Evolutionary conservation across 1,140 invertebrate species (phyloP).

Genomic region (Belonocnema kinseyi): DNA sequence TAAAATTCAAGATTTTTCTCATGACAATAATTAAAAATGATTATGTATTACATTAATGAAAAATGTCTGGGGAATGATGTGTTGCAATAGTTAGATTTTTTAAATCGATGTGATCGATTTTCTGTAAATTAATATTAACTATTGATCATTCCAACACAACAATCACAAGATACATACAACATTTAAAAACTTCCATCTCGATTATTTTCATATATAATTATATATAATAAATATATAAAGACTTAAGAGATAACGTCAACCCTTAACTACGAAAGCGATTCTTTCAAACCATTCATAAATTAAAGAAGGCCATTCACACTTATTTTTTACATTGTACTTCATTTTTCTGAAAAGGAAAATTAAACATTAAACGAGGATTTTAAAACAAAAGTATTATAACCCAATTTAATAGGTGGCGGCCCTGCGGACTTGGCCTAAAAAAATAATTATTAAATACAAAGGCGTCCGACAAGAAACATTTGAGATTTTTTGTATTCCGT

Average conservation of each 20-base stretch:
- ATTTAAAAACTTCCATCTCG: not conserved
- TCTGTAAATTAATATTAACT: not conserved
- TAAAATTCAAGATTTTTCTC: conserved; percentile 27
- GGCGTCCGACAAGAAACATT: no score
- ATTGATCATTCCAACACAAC: not conserved
- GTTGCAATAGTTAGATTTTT: conserved; percentile 16
- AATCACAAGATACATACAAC: not conserved
- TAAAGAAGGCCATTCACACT: conserved; percentile 7
- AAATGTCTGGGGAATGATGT: not conserved
- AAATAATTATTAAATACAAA: no score
- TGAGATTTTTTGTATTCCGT: no score
- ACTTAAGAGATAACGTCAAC: not conserved
- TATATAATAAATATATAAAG: conserved; percentile 17
- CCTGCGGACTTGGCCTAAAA: no score
- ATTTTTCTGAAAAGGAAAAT: not conserved
- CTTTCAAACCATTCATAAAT: conserved; percentile 11
- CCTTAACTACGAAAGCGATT: conserved; percentile 5
- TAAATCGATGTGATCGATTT: not conserved
- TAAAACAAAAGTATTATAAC: not conserved
- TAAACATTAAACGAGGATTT: not conserved
- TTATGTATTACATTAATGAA: not conserved
- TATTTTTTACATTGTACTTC: not conserved
- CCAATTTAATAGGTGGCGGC: no score
- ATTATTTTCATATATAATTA: not conserved
- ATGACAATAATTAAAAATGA: not conserved